Base-by-base conservation (phyloP, 2,888 invertebrate genomes). In the Callosobruchus maculatus region DNA sequence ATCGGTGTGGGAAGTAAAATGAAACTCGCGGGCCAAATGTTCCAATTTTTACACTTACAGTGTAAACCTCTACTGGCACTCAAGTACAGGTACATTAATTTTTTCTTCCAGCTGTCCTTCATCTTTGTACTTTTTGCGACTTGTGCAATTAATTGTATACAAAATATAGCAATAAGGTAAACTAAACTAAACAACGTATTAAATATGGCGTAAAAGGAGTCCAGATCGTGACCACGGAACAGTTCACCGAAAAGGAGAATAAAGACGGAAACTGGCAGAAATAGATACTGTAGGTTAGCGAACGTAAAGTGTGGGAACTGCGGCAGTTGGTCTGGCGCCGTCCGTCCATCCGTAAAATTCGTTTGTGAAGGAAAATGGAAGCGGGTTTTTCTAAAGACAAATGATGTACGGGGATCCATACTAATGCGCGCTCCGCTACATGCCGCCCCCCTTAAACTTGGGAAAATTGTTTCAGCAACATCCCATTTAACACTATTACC, bases 341-440 rank as follows among this genome's bases (percentile, higher is more conserved):
- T 77, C 85, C 85, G 84, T 80, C 85, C 85, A 85, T 80, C 84
- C 84, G 84, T 86, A 87, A 87, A 87, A 87, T 87, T 87, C 87
- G 87, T 87, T 87, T 87, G 87, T 87, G 83, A 84, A 85, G 84
- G 86, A 86, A 86, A 87, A 86, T 86, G 86, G 86, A 84, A 85
- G 84, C 83, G 84, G 85, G 84, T 86, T 86, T 86, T 86, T 85
- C 85, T 84, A 83, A 85, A 87, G 87, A 87, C 87, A 87, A 87
- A 87, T 86, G 86, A 87, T 86, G 85, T 84, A 82, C 82, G 83
- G 83, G 82, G 83, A 82, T 84, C 84, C 85, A 84, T 84, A 83
- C 84, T 85, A 84, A 83, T 84, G 83, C 82, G 79, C 73, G 70
- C 66, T 21, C 30, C 2, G 21, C 22, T 70, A 86, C 86, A 86